These are phyloP conservation scores for Centruroides sculpturatus DNA, from an alignment of 1,140 invertebrate species.

Conservation along the genomic window DNA sequence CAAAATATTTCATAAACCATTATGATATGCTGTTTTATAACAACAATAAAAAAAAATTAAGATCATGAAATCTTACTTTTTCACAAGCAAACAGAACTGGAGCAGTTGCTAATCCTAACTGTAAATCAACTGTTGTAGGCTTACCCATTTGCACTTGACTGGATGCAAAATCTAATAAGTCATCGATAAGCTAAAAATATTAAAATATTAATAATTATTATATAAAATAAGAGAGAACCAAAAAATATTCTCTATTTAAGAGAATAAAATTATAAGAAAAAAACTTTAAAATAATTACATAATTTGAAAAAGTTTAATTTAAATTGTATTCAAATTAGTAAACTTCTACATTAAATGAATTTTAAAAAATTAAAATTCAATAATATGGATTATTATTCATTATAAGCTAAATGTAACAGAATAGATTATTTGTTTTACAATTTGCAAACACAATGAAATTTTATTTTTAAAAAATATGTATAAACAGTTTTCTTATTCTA, in stretches of 20 bases:
- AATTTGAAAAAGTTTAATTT: too few relatives aligned
- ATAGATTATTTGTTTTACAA: too few relatives aligned
- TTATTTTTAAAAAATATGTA: too few relatives aligned
- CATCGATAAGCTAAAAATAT: constrained; percentile 59
- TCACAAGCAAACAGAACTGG: constrained; percentile 82
- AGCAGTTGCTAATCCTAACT: constrained; percentile 78
- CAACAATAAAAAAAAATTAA: background rate
- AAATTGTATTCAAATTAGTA: too few relatives aligned
- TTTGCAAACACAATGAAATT: too few relatives aligned
- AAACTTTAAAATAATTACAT: too few relatives aligned
- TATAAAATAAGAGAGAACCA: background rate
- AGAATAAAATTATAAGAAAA: background rate
- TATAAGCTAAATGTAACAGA: too few relatives aligned
- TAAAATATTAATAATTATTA: background rate
- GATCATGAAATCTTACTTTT: constrained; percentile 30
- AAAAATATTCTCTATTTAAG: background rate
- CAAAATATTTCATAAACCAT: too few relatives aligned
- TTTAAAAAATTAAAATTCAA: too few relatives aligned
- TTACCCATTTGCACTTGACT: constrained; percentile 87
- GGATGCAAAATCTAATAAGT: constrained; percentile 91
- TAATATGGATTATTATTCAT: too few relatives aligned
- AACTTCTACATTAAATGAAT: too few relatives aligned
- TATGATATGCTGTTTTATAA: background rate
- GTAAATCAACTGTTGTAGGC: constrained; percentile 88
- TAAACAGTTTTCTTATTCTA: too few relatives aligned